phyloP scores from a whole-genome alignment of 2,797 vertebrate genomes.

The Schizopygopsis malacanthus region DNA sequence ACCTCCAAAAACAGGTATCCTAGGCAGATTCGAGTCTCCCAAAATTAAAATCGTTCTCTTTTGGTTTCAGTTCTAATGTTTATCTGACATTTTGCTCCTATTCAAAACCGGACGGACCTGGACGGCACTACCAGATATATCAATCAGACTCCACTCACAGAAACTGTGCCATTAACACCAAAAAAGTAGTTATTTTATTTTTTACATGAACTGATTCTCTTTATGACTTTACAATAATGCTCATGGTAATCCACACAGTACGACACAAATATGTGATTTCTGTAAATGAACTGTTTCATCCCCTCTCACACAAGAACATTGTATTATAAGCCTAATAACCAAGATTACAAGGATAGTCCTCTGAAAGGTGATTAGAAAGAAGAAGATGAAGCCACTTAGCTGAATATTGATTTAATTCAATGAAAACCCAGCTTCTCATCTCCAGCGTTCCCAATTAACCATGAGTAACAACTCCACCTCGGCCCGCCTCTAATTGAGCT shows the following conservation, averaged over 20 bases:
- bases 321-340: constrained; percentile 56
- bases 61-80: background rate
- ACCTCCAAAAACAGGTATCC: background rate
- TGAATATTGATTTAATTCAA: constrained; percentile 76
- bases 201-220: background rate
- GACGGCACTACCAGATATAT: background rate
- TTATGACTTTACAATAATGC: background rate
- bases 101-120: background rate
- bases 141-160: background rate
- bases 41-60: background rate
- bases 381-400: constrained; percentile 69
- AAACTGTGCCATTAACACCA: background rate
- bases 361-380: constrained; percentile 59
- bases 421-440: constrained; percentile 68
- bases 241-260: background rate
- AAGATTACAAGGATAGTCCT: constrained; percentile 69
- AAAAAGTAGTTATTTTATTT: background rate
- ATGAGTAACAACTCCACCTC: constrained; percentile 50
- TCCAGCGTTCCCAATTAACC: constrained; percentile 65
- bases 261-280: background rate
- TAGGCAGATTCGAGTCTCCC: background rate
- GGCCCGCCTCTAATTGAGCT: constrained; percentile 60
- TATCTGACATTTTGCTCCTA: background rate
- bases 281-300: background rate
- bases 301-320: background rate